Evolutionary conservation across 2,113 vertebrate species (phyloP), one percentile per base, ranked within the genome.

Genomic region (Prunella fulvescens): DNA sequence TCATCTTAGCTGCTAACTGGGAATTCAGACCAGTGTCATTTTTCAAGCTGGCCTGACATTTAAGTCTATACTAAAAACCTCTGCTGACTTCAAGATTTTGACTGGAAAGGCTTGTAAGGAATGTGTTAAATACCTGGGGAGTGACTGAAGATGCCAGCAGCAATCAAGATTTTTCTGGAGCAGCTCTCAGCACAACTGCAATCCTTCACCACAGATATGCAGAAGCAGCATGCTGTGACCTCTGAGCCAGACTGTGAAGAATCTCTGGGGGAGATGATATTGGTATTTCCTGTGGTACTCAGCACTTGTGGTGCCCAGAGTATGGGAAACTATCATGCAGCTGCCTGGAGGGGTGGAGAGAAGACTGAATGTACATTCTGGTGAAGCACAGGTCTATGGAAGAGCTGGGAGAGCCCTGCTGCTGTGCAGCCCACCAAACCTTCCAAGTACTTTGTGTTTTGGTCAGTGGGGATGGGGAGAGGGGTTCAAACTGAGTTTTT

Each of bases 81-180:
- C 66, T 2, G 6, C 42, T 50, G 62, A 54, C 58, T 84, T 85
- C 35, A 67, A 72, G 86, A 53, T 61, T 91, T 65, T 45, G 56
- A 57, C 79, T 14, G 47, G 54, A 58, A 40, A 35, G 0, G 0
- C n/a, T 89, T 64, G 67, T 51, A n/a, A 95, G 76, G 90, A 94
- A 94, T 33, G 87, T 88, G 79, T 96, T 90, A 95, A 95, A 96
- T 95, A 95, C 85, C 84, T 92, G 78, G 66, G 44, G 79, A 92
- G 35, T 78, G 78, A 95, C 82, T 14, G 51, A 83, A 82, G 87
- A 77, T 64, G 58, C 90, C 92, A 93, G 67, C 56, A 93, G 92
- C 90, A 54, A 80, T 65, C 19, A 45, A 57, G 54, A 73, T 88
- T 80, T 93, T 86, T 82, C 81, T 86, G 33, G 50, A 85, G 61